Percentiles rank a stretch among this genome's conserved stretches.
These are phyloP conservation scores for Asobara japonica DNA, from an alignment of 1,140 invertebrate species.

Conservation along the genomic window DNA sequence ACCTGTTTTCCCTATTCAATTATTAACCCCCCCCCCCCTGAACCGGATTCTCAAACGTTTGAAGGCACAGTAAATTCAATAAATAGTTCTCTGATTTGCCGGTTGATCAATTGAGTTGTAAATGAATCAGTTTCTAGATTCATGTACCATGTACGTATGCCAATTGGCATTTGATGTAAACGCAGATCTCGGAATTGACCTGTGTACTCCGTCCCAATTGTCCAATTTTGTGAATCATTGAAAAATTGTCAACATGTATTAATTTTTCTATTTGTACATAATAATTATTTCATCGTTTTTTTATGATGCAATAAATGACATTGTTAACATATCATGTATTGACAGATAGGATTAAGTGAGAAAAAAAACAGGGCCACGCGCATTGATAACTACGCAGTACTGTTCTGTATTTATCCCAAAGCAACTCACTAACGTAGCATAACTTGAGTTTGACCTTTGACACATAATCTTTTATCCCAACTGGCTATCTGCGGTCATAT, in stretches of 20 bases:
- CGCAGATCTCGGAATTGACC: too few relatives aligned
- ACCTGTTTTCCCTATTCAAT: not conserved
- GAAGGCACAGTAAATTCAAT: not conserved
- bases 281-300: not conserved
- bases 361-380: not conserved
- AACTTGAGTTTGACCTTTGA: conserved; percentile 18
- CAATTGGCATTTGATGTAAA: too few relatives aligned
- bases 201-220: conserved; percentile 35
- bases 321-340: not conserved
- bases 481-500: conserved; percentile 23
- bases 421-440: not conserved
- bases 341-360: not conserved
- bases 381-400: not conserved
- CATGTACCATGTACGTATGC: too few relatives aligned
- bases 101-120: not conserved
- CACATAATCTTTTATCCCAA: not conserved
- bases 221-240: conserved; percentile 16
- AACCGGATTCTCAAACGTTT: not conserved
- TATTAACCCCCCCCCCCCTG: not conserved
- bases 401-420: conserved; percentile 4
- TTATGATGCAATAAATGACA: not conserved
- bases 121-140: too few relatives aligned
- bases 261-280: not conserved
- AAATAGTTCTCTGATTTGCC: not conserved
- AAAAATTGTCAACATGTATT: not conserved